Percentiles rank a stretch among this genome's conserved stretches.
phyloP scores from a whole-genome alignment of 1,140 invertebrate genomes.

The Brachionus paranguensis region DNA sequence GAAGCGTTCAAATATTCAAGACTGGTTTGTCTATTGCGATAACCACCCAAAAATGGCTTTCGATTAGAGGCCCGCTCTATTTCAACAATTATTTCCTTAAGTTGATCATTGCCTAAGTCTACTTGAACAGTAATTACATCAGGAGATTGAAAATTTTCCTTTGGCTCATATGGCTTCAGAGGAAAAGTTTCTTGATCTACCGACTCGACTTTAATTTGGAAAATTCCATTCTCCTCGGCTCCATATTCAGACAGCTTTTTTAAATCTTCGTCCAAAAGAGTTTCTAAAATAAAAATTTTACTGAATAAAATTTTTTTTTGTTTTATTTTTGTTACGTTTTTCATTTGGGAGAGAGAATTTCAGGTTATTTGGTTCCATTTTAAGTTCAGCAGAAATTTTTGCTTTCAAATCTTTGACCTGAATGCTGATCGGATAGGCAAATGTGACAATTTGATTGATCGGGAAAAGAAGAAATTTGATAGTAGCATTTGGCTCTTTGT shows the following conservation, averaged over 20 bases:
- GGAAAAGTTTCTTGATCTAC: slow-evolving; percentile 52
- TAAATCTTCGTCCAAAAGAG: slow-evolving; percentile 45
- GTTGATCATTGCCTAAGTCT: slow-evolving; percentile 45
- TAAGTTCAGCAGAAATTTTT: slow-evolving; percentile 52
- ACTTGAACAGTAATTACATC: slow-evolving; percentile 53
- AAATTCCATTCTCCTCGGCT: slow-evolving; percentile 55
- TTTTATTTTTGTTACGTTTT: neutral
- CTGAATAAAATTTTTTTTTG: too few relatives aligned
- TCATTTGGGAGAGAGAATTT: slow-evolving; percentile 43
- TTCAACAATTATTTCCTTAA: slow-evolving; percentile 53
- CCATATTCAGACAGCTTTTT: slow-evolving; percentile 50
- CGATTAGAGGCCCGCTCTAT: slow-evolving; percentile 50
- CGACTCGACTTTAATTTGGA: slow-evolving; percentile 54
- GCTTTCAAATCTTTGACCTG: slow-evolving; percentile 49
- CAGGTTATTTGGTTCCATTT: slow-evolving; percentile 49
- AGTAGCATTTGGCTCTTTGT: slow-evolving; percentile 41
- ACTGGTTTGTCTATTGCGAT: slow-evolving; percentile 49
- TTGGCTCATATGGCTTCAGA: slow-evolving; percentile 49
- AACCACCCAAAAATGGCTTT: slow-evolving; percentile 54
- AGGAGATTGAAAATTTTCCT: slow-evolving; percentile 52
- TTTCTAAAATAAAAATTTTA: slow-evolving; percentile 43
- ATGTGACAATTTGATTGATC: slow-evolving; percentile 52
- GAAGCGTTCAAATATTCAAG: slow-evolving; percentile 53
- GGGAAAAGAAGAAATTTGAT: slow-evolving; percentile 55
- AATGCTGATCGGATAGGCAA: slow-evolving; percentile 50